These are phyloP conservation scores for Telmatochromis brichardi DNA, from an alignment of 2,113 vertebrate genomes.

Conservation along the genomic window DNA sequence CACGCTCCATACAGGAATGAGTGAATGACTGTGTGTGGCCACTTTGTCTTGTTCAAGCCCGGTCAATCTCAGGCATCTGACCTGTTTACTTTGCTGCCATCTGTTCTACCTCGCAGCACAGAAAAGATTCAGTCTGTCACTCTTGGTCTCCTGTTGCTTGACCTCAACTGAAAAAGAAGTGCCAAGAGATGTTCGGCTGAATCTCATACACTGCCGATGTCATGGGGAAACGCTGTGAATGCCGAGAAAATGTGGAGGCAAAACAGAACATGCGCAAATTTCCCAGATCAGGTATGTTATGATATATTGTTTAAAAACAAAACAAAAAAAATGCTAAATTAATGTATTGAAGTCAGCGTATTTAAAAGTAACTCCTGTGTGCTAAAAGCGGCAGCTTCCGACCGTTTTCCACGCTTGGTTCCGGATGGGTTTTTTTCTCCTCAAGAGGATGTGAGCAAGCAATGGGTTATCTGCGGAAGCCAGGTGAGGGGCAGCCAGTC, in stretches of 20 bases:
- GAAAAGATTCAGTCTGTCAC: not conserved
- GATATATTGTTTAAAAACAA: not conserved
- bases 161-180: not conserved
- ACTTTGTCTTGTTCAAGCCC: not conserved
- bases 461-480: not conserved
- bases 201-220: not conserved
- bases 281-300: not conserved
- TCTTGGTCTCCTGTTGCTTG: not conserved
- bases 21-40: not conserved
- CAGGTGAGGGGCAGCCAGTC: not conserved
- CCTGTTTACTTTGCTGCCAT: constrained; percentile 35
- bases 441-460: not conserved
- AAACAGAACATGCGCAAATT: not conserved
- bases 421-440: rapidly evolving
- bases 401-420: not conserved
- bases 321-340: not conserved
- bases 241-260: not conserved
- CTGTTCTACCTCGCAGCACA: constrained; percentile 23
- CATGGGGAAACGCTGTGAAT: not conserved
- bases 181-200: constrained; percentile 21
- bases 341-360: not conserved
- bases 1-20: not conserved
- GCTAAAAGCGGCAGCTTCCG: not conserved
- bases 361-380: not conserved
- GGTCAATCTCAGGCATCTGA: not conserved